Evolutionary conservation across 2,888 invertebrate species (phyloP).

Genomic region (Leptura quadrifasciata): DNA sequence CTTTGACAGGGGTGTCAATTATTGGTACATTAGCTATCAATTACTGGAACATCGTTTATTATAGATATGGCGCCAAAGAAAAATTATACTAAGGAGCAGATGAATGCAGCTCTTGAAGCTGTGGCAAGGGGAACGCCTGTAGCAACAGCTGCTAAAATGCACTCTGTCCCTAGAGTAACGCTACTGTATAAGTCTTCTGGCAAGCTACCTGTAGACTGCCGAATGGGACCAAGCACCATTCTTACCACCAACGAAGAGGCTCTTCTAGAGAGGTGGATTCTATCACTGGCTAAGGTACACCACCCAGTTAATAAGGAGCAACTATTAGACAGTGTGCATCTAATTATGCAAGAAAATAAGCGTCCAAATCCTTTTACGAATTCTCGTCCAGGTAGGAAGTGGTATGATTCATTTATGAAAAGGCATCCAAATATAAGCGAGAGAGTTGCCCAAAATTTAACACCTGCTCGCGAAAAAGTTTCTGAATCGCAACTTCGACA

Average conservation of each 20-base stretch:
- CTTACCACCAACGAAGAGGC: too few species aligned
- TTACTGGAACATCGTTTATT: slow-evolving; percentile 4
- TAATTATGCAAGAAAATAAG: slow-evolving; percentile 29
- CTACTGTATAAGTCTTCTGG: background rate
- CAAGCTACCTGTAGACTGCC: slow-evolving; percentile 32
- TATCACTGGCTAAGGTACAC: background rate
- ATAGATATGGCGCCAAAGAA: slow-evolving; percentile 22
- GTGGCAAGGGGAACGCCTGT: background rate
- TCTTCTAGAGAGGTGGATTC: background rate
- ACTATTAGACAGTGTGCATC: slow-evolving; percentile 33
- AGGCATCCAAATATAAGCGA: slow-evolving; percentile 27
- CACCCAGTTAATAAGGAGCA: slow-evolving; percentile 39
- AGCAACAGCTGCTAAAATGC: slow-evolving; percentile 25
- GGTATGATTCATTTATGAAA: slow-evolving; percentile 29
- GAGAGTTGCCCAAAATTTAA: slow-evolving; percentile 29
- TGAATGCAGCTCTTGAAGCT: slow-evolving; percentile 18
- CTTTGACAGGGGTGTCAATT: slow-evolving; percentile 16
- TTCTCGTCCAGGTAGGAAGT: slow-evolving; percentile 23
- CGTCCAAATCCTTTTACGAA: slow-evolving; percentile 13
- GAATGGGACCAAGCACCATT: slow-evolving; percentile 35
- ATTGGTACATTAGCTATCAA: slow-evolving; percentile 18
- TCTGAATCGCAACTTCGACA: slow-evolving; percentile 30
- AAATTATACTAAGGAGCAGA: background rate
- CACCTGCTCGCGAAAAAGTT: slow-evolving; percentile 35
- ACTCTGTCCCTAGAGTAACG: slow-evolving; percentile 22